A percentile compares a stretch with the other conserved stretches of the same genome.
phyloP scores from a whole-genome alignment of 2,888 invertebrate species.

The Agrochola circellaris region DNA sequence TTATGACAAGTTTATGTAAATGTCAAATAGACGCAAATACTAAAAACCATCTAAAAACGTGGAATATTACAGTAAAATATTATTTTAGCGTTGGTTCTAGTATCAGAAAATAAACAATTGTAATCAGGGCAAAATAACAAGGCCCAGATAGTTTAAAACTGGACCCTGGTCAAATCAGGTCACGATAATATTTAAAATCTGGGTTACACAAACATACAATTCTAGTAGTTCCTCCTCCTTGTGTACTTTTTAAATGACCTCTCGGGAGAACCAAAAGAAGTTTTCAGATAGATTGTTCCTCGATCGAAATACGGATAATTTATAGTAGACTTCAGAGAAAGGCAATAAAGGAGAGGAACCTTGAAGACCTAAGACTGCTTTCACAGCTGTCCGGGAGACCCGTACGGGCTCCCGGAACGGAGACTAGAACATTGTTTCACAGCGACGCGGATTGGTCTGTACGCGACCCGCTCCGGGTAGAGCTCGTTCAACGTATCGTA shows the following conservation, averaged over 20 bases:
- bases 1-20: constrained; percentile 21
- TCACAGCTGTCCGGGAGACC: too few species aligned
- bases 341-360: not conserved
- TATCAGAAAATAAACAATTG: constrained; percentile 47
- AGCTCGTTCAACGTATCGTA: too few species aligned
- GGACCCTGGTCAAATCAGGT: constrained; percentile 30
- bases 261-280: not conserved
- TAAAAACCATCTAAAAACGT: too few species aligned
- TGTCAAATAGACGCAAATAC: constrained; percentile 42
- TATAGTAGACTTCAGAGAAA: not conserved
- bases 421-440: too few species aligned
- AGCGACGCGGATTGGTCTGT: too few species aligned
- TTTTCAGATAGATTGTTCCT: not conserved
- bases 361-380: not conserved
- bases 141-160: constrained; percentile 1
- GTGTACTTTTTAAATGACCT: not conserved
- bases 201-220: constrained; percentile 4
- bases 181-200: constrained; percentile 20
- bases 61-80: constrained; percentile 12
- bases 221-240: not conserved
- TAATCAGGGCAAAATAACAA: constrained; percentile 35
- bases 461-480: too few species aligned
- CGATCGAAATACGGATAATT: not conserved
- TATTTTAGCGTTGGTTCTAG: not conserved
- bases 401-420: too few species aligned